Conservation (phyloP, 2,888 invertebrate species). For the Acanthosoma haemorrhoidale region DNA sequence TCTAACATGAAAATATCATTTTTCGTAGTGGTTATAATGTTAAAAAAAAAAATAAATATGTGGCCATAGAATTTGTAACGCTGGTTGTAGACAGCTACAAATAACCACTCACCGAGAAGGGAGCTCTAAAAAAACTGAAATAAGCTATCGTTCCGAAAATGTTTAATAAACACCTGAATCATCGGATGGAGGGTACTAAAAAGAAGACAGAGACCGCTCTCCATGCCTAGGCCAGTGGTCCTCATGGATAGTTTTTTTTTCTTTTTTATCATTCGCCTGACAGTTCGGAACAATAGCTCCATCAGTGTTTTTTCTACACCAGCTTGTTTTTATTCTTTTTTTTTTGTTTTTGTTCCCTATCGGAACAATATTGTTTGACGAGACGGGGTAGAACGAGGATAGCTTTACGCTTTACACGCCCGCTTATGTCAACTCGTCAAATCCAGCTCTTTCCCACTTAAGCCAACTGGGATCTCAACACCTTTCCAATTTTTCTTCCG, state of each 20-base stretch:
- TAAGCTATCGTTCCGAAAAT: background rate
- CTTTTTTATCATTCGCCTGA: slow-evolving; percentile 1
- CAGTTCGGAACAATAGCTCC: slow-evolving; percentile 12
- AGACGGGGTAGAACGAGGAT: background rate
- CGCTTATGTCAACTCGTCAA: slow-evolving; percentile 3
- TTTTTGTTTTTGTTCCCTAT: slow-evolving; percentile 7
- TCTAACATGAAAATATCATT: no score
- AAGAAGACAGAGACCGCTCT: background rate
- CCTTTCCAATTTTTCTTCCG: background rate
- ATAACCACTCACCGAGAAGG: no score
- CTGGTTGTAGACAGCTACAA: no score
- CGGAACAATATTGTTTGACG: slow-evolving; percentile 10
- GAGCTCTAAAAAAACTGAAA: background rate
- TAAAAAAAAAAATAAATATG: no score
- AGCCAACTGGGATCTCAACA: background rate
- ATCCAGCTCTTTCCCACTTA: background rate
- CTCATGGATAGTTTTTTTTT: background rate
- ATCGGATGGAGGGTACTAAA: background rate
- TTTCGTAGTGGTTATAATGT: no score
- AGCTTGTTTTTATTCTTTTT: background rate
- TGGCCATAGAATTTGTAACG: no score
- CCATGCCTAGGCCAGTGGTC: background rate
- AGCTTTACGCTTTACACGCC: slow-evolving; percentile 8
- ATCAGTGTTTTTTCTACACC: background rate
- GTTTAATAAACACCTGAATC: background rate